Conservation (phyloP, 2,797 vertebrate genomes). For the Lophotriccus pileatus region DNA sequence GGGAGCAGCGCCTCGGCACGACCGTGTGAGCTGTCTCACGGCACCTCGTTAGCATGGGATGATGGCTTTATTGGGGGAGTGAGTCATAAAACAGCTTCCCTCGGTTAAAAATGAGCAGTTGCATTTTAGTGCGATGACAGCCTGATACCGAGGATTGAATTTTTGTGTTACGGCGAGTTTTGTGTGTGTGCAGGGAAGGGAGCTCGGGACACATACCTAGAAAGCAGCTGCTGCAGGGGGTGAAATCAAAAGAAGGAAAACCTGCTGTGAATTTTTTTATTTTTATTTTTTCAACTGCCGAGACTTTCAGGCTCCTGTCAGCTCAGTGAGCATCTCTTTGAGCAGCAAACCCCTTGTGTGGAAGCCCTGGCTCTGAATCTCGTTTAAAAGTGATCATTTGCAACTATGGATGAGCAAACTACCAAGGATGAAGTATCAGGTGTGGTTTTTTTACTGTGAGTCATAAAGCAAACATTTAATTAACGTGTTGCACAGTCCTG, state of each 20-base stretch:
- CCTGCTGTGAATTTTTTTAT: not conserved
- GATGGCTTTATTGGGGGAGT: constrained; percentile 26
- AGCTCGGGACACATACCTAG: not conserved
- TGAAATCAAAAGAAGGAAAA: not conserved
- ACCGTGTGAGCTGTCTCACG: constrained; percentile 8
- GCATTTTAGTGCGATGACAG: not conserved
- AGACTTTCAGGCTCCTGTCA: not conserved
- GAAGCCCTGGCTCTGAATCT: not conserved
- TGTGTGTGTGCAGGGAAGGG: not conserved
- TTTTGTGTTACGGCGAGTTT: not conserved
- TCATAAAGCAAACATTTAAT: not conserved
- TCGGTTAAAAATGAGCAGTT: constrained; percentile 26
- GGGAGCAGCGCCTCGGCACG: not conserved
- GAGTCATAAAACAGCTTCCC: constrained; percentile 19
- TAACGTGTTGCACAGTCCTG: not conserved
- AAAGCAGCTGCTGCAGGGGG: not conserved
- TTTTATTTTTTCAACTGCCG: not conserved
- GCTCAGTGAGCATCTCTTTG: not conserved
- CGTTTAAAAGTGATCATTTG: not conserved
- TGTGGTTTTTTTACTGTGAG: not conserved
- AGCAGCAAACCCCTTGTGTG: not conserved
- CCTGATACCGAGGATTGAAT: not conserved
- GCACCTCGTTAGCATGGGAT: constrained; percentile 56
- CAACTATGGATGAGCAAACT: not conserved
- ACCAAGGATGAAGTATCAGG: not conserved